Evolutionary conservation across 1,140 invertebrate genomes (phyloP).

Genomic region (Gonioctena quinquepunctata): DNA sequence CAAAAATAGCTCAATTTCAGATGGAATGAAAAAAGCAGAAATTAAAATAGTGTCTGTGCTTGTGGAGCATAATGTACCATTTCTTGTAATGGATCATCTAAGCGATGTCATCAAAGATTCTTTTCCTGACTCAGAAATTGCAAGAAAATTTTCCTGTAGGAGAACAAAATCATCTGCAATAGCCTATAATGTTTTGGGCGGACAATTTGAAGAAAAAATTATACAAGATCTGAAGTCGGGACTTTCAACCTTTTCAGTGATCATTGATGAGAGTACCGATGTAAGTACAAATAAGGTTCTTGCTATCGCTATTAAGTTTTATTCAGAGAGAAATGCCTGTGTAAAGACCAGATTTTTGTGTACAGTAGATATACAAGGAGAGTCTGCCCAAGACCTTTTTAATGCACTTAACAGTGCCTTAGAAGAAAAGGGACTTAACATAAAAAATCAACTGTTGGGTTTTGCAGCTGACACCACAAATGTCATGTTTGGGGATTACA

Average conservation of each 20-base stretch:
- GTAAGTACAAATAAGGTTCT: slow-evolving; percentile 21
- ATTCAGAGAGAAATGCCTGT: slow-evolving; percentile 3
- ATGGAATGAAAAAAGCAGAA: slow-evolving; percentile 35
- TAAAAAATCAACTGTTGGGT: slow-evolving; percentile 32
- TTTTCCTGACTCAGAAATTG: slow-evolving; percentile 32
- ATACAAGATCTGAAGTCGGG: slow-evolving; percentile 2
- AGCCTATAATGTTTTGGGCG: slow-evolving; percentile 26
- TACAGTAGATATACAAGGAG: slow-evolving; percentile 20
- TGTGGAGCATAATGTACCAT: slow-evolving; percentile 37
- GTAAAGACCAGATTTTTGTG: slow-evolving; percentile 25
- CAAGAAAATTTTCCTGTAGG: slow-evolving; percentile 28
- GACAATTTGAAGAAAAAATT: slow-evolving; percentile 21
- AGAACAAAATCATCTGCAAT: slow-evolving; percentile 29
- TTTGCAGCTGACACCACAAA: slow-evolving; percentile 41
- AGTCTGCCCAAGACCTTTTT: slow-evolving; percentile 19
- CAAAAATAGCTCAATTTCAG: slow-evolving; percentile 9
- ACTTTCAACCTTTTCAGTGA: slow-evolving; percentile 23
- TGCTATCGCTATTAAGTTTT: slow-evolving; percentile 23
- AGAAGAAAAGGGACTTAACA: slow-evolving; percentile 22
- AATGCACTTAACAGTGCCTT: slow-evolving; percentile 16
- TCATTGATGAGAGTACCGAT: slow-evolving; percentile 26
- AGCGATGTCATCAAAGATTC: slow-evolving; percentile 26
- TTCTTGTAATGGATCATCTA: slow-evolving; percentile 35
- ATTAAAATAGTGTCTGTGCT: slow-evolving; percentile 32
- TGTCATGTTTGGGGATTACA: slow-evolving; percentile 38